Percentiles rank a stretch among this genome's conserved stretches.
phyloP scores from a whole-genome alignment of 2,797 vertebrate genomes.

The Falco peregrinus region DNA sequence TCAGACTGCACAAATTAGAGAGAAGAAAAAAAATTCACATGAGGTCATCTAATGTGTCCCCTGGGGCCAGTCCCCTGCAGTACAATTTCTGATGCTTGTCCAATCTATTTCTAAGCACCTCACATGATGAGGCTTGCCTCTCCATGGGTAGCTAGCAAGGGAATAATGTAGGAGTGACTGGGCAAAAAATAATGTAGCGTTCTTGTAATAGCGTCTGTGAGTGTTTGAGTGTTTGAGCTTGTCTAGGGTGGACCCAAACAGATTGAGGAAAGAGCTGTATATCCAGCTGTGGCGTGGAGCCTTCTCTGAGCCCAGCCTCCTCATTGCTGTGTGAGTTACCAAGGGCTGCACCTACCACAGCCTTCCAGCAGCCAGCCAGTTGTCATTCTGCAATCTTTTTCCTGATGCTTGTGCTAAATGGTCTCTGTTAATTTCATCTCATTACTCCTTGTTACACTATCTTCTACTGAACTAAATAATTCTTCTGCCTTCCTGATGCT shows the following conservation, averaged over 20 bases:
- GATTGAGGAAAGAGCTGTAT: neutral
- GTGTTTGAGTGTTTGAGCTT: neutral
- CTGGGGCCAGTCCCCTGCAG: neutral
- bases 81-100: conserved; percentile 30
- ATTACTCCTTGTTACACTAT: neutral
- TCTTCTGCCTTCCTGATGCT: neutral
- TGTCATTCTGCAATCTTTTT: neutral
- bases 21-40: neutral
- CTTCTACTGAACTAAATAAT: neutral
- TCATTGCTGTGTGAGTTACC: neutral
- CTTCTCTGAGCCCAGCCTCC: neutral
- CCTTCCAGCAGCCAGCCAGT: neutral
- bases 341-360: neutral
- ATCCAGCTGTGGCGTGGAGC: neutral
- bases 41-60: conserved; percentile 26
- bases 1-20: conserved; percentile 4
- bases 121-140: neutral
- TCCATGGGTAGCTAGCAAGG: neutral
- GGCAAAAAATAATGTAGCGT: neutral
- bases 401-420: neutral
- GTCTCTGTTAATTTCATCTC: neutral
- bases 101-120: conserved; percentile 1
- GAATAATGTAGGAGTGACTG: neutral
- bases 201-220: fast-evolving
- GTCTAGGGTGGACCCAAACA: neutral